phyloP scores from a whole-genome alignment of 1,140 invertebrate genomes.

The Cecropterus lyciades region DNA sequence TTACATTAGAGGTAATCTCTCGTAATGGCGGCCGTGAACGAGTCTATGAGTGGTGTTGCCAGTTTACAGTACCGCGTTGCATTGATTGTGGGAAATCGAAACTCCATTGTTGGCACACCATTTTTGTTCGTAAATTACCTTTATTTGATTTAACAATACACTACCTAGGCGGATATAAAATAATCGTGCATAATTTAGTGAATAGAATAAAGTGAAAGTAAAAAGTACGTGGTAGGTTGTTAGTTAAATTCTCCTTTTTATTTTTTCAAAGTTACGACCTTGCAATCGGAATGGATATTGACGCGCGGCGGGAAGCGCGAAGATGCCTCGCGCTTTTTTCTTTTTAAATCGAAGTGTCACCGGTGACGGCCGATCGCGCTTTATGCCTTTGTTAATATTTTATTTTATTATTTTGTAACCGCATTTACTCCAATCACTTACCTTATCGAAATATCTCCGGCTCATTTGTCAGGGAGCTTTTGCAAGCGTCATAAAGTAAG shows the following conservation, averaged over 20 bases:
- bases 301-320: conserved; percentile 63
- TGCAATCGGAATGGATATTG: conserved; percentile 59
- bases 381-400: conserved; percentile 60
- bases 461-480: conserved; percentile 32
- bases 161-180: conserved; percentile 18
- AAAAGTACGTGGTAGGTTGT: conserved; percentile 36
- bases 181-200: background rate
- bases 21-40: conserved; percentile 70
- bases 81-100: conserved; percentile 59
- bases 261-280: conserved; percentile 50
- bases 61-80: conserved; percentile 48
- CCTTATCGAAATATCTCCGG: conserved; percentile 39
- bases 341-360: conserved; percentile 63
- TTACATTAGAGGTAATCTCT: conserved; percentile 80
- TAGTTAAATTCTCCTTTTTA: conserved; percentile 42
- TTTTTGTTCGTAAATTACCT: conserved; percentile 31
- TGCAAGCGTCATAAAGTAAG: conserved; percentile 23
- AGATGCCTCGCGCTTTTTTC: conserved; percentile 62
- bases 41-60: conserved; percentile 62
- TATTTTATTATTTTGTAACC: conserved; percentile 44
- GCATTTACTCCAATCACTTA: conserved; percentile 53
- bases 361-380: conserved; percentile 49
- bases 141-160: conserved; percentile 19
- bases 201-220: conserved; percentile 14
- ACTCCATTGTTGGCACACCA: conserved; percentile 41